Conservation (phyloP, 2,888 invertebrate genomes). For the Plebejus argus region DNA sequence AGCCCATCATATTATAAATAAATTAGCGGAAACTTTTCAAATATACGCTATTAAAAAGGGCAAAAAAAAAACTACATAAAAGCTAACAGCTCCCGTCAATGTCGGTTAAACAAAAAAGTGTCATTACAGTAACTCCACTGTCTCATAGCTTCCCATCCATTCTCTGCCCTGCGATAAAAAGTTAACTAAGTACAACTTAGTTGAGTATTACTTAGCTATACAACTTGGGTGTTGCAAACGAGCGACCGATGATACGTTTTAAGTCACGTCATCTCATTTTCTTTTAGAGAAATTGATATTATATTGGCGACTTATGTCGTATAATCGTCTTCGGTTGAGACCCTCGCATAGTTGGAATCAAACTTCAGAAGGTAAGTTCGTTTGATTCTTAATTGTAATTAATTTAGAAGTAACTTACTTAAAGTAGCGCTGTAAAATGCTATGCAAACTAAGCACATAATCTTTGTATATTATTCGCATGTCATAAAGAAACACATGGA, state of each 20-base stretch:
- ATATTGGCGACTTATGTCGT: no score
- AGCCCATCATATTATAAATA: background rate
- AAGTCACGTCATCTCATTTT: no score
- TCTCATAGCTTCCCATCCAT: conserved; percentile 3
- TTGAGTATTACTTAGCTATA: background rate
- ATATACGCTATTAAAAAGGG: background rate
- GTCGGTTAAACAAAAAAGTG: conserved; percentile 17
- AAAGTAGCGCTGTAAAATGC: no score
- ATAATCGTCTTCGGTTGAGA: no score
- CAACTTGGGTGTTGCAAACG: background rate
- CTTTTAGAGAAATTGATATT: no score
- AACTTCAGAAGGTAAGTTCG: no score
- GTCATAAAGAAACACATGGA: no score
- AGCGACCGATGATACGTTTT: background rate
- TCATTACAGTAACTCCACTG: background rate
- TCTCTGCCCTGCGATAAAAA: background rate
- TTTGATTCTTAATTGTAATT: no score
- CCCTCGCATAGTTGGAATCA: no score
- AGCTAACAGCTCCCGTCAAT: background rate
- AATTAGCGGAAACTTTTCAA: background rate
- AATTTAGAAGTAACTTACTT: no score
- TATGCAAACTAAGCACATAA: no score
- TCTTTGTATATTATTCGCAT: no score
- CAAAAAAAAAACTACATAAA: conserved; percentile 18
- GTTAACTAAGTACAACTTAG: conserved; percentile 15